phyloP scores from a whole-genome alignment of 2,113 vertebrate species.

The Trematomus loennbergii region DNA sequence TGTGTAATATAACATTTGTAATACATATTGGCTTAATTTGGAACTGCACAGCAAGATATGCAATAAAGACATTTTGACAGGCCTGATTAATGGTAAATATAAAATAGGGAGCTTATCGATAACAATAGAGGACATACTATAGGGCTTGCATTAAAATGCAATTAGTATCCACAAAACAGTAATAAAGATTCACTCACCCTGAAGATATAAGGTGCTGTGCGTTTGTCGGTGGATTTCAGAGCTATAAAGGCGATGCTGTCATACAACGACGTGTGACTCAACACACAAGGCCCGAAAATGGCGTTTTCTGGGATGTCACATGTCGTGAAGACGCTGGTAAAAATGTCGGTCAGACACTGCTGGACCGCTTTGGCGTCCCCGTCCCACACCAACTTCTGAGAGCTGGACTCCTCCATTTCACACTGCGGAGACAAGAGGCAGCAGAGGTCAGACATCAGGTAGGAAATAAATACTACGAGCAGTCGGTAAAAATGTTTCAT shows the following conservation, averaged over 20 bases:
- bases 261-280: conserved; percentile 97
- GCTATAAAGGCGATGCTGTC: conserved; percentile 99
- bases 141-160: not conserved
- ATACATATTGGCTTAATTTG: not conserved
- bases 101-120: too few species aligned
- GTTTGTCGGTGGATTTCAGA: conserved; percentile 96
- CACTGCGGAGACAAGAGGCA: conserved; percentile 32
- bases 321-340: conserved; percentile 97
- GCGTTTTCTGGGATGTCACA: conserved; percentile 97
- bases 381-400: conserved; percentile 91
- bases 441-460: not conserved
- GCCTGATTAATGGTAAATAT: not conserved
- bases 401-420: conserved; percentile 93
- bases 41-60: not conserved
- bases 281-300: conserved; percentile 95
- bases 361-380: conserved; percentile 96
- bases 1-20: not conserved
- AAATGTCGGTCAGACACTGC: conserved; percentile 98
- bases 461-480: not conserved
- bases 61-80: not conserved
- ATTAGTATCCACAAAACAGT: not conserved
- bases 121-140: too few species aligned
- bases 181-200: conserved; percentile 81
- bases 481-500: too few species aligned
- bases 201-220: conserved; percentile 97